phyloP scores from a whole-genome alignment of 1,140 invertebrate genomes.

The Aphaenogaster ashmeadi region DNA sequence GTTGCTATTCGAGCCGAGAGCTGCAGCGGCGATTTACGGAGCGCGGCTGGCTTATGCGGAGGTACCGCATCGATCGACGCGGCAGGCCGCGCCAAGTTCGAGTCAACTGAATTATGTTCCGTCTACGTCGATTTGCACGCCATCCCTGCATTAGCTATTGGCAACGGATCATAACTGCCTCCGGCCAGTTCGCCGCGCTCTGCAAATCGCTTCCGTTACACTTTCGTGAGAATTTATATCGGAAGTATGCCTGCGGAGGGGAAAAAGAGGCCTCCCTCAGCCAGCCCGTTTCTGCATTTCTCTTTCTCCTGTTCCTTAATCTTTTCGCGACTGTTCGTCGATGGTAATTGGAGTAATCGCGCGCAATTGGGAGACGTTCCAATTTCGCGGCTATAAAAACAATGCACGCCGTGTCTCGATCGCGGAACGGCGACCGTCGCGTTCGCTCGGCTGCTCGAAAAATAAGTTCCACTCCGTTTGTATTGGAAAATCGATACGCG shows the following conservation, averaged over 20 bases:
- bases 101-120: slow-evolving; percentile 82
- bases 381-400: slow-evolving; percentile 58
- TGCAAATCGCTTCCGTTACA: slow-evolving; percentile 83
- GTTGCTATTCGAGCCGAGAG: slow-evolving; percentile 48
- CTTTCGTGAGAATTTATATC: slow-evolving; percentile 82
- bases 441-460: slow-evolving; percentile 44
- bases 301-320: background rate
- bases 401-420: slow-evolving; percentile 35
- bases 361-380: slow-evolving; percentile 65
- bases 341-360: slow-evolving; percentile 63
- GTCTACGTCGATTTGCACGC: slow-evolving; percentile 84
- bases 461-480: slow-evolving; percentile 54
- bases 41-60: slow-evolving; percentile 63
- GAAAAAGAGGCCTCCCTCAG: background rate
- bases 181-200: slow-evolving; percentile 78
- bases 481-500: slow-evolving; percentile 56
- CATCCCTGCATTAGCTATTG: slow-evolving; percentile 84
- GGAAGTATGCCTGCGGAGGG: slow-evolving; percentile 37
- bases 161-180: slow-evolving; percentile 84
- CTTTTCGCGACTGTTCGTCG: slow-evolving; percentile 19
- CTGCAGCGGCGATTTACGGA: slow-evolving; percentile 61
- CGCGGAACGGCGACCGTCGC: slow-evolving; percentile 20
- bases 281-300: background rate
- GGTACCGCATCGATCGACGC: slow-evolving; percentile 70
- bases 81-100: slow-evolving; percentile 77